Evolutionary conservation across 1,140 invertebrate genomes (phyloP).

Genomic region (Cephus cinctus): DNA sequence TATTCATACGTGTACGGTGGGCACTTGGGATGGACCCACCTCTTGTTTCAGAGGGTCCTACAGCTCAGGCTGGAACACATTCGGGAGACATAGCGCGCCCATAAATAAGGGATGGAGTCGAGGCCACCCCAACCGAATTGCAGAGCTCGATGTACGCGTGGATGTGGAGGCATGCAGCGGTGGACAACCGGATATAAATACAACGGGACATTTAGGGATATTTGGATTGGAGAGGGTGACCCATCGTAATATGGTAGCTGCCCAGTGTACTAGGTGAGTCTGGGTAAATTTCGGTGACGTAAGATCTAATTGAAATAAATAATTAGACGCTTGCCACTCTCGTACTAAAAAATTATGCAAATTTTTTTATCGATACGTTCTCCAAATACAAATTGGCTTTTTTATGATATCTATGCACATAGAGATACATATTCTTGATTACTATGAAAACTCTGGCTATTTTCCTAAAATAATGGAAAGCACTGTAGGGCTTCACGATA

Average conservation of each 20-base stretch:
- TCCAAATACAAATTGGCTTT: too few species aligned
- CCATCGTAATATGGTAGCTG: slow-evolving; percentile 25
- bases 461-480: too few species aligned
- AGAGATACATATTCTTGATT: too few species aligned
- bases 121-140: slow-evolving; percentile 12
- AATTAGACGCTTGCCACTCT: too few species aligned
- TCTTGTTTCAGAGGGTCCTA: background rate
- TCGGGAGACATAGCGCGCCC: slow-evolving; percentile 14
- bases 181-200: slow-evolving; percentile 27
- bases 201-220: slow-evolving; percentile 22
- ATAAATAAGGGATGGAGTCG: slow-evolving; percentile 30
- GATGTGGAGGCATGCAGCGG: slow-evolving; percentile 15
- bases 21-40: background rate
- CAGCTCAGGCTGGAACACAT: slow-evolving; percentile 1
- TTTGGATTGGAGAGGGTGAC: slow-evolving; percentile 19
- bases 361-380: too few species aligned
- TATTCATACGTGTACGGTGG: slow-evolving; percentile 2
- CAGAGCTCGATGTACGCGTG: background rate
- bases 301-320: too few species aligned
- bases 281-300: slow-evolving; percentile 19
- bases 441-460: too few species aligned
- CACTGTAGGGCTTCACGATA: too few species aligned
- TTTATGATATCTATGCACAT: too few species aligned
- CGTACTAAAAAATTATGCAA: too few species aligned
- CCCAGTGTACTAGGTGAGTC: slow-evolving; percentile 18